These are phyloP conservation scores for Macrobrachium nipponense DNA, from an alignment of 1,140 invertebrate genomes.

Conservation along the genomic window DNA sequence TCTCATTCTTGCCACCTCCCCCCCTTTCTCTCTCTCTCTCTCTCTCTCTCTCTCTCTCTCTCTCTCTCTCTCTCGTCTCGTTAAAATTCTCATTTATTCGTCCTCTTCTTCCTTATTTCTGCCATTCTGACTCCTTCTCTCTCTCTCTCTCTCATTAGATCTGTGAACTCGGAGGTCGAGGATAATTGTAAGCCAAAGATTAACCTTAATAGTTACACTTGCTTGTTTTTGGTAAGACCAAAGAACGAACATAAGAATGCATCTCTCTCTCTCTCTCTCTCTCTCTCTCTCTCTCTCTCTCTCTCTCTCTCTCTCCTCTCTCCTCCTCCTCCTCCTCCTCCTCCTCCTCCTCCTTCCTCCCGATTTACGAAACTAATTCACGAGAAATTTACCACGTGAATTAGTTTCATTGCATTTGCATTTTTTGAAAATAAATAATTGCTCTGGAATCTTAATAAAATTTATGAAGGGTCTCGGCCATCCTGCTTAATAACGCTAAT, in stretches of 20 bases:
- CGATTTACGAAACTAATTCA: not conserved
- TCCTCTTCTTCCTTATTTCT: not conserved
- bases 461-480: too few relatives aligned
- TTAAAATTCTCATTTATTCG: not conserved
- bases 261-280: not conserved
- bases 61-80: not conserved
- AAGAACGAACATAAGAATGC: not conserved
- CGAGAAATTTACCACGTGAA: too few relatives aligned
- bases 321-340: not conserved
- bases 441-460: too few relatives aligned
- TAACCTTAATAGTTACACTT: not conserved
- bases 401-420: too few relatives aligned
- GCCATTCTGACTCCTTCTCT: not conserved
- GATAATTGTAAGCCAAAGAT: too few relatives aligned
- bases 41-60: constrained; percentile 8
- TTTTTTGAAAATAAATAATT: too few relatives aligned
- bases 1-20: not conserved
- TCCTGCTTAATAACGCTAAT: too few relatives aligned
- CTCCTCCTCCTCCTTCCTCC: not conserved
- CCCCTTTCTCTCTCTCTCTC: not conserved
- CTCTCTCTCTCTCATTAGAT: not conserved
- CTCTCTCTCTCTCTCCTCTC: not conserved
- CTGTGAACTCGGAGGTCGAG: too few relatives aligned
- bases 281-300: not conserved
- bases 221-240: not conserved